Conservation (phyloP, 2,888 invertebrate genomes). For the Zelleria hepariella region DNA sequence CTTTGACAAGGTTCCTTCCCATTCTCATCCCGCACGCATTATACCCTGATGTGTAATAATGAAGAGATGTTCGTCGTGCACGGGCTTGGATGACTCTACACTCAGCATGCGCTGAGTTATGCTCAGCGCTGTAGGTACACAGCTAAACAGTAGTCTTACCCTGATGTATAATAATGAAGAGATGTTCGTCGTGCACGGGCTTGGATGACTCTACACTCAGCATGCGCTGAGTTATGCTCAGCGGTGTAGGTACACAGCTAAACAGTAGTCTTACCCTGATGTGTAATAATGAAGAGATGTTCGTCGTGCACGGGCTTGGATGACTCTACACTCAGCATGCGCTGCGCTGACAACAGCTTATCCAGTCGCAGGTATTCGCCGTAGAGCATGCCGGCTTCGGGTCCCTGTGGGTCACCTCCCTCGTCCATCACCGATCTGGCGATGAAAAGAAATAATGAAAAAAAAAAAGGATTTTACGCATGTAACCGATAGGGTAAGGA, state of each 20-base stretch:
- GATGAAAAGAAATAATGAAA: not conserved
- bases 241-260: too few species aligned
- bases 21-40: too few species aligned
- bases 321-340: slow-evolving; percentile 82
- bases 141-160: too few species aligned
- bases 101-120: slow-evolving; percentile 90
- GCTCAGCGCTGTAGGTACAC: too few species aligned
- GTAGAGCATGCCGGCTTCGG: slow-evolving; percentile 87
- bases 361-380: slow-evolving; percentile 93
- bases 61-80: slow-evolving; percentile 98
- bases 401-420: slow-evolving; percentile 71
- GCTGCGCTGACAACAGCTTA: slow-evolving; percentile 85
- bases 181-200: slow-evolving; percentile 95
- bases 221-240: slow-evolving; percentile 88
- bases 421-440: slow-evolving; percentile 50
- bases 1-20: too few species aligned
- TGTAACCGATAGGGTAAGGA: not conserved
- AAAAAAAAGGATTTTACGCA: not conserved
- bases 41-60: too few species aligned
- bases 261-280: slow-evolving; percentile 81
- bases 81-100: slow-evolving; percentile 77
- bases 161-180: slow-evolving; percentile 98
- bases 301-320: slow-evolving; percentile 92
- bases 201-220: slow-evolving; percentile 80
- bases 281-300: slow-evolving; percentile 96